Base-by-base conservation (phyloP, 2,113 vertebrate species). In the Corythornis vintsioides region DNA sequence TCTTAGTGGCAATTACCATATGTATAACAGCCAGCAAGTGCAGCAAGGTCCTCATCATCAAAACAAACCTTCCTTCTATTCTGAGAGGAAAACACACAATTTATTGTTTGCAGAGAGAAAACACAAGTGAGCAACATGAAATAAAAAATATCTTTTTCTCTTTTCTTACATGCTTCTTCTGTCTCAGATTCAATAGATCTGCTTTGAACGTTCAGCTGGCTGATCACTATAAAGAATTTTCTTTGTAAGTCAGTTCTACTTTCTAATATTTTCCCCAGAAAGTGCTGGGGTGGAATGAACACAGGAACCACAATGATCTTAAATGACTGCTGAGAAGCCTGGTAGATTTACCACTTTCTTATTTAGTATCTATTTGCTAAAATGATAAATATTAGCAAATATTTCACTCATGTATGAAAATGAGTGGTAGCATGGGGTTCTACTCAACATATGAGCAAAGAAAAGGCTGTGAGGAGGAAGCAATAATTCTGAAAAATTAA, bases 341-440 rank as follows among this genome's bases (percentile, higher is more conserved):
- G 67, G 59, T 6, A 73, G 22, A 73, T 79, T 82, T 65, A 67
- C 45, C 29, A 56, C 11, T 69, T 87, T n/a, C 31, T 25, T 79
- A 5, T 75, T 79, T 57, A 28, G 15, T 35, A 55, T 52, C 28
- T 56, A 42, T 82, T 74, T 67, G 47, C 48, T 61, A 84, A 90
- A 78, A 86, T 26, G 31, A 88, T 40, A 67, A 71, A 83, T 38
- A 38, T 38, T 38, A 38, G 38, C 38, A 38, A 38, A 38, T 38
- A 38, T 38, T 38, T 38, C 38, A 38, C 38, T 38, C 38, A 38
- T 38, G 38, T 50, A n/a, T 22, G 25, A 70, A 75, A 69, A 45
- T 1, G 3, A 75, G 9, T 1, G 5, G 20, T 31, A 56, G n/a
- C 21, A 10, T 42, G 70, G 2, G 2, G 31, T 3, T 28, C 8